Base-by-base conservation (phyloP, 2,888 invertebrate genomes). In the Endomychus coccineus region DNA sequence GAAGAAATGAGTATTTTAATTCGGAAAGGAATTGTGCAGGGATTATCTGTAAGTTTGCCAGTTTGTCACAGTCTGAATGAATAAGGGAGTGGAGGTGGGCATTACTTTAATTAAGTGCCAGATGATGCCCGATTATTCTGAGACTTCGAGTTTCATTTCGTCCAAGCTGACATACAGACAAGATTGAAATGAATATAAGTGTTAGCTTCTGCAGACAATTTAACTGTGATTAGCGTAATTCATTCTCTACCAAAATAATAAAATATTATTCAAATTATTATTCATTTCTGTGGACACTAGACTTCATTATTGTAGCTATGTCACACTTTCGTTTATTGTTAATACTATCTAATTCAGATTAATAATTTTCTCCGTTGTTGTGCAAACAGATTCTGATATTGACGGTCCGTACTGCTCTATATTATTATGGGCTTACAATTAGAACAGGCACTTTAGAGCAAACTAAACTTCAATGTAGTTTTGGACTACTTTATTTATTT, bases 81-180 rank as follows among this genome's bases (percentile, higher is more conserved):
- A 46, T 48, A 45, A 43, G 39, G 31, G 40, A 39, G 36, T 9
- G 35, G 42, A 34, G 35, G 21, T 42, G 55, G 56, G 55, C 57
- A 58, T 60, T 56, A 57, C 54, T 59, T 60, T 59, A 60, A 61
- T 61, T 61, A 61, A 59, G 58, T 58, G 55, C 55, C 60, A 59
- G 56, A 58, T 59, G 59, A 60, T 58, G 57, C 56, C 51, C 51
- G 59, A 59, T 58, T 58, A 58, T 58, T 54, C 55, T 52, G 51
- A 52, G 57, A 54, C 54, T 58, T 51, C 48, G 50, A 48, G 44
- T 41, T 41, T 43, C 50, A 51, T 50, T 48, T 50, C 51, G 50
- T 52, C 52, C 51, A 48, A 50, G 48, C 51, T 49, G 54, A 53
- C 52, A 53, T 50, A 51, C 49, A 51, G 55, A 54, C 54, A 51